Percentiles rank a stretch among this genome's conserved stretches.
Conservation (phyloP, 2,797 vertebrate genomes). For the Heliangelus exortis region DNA sequence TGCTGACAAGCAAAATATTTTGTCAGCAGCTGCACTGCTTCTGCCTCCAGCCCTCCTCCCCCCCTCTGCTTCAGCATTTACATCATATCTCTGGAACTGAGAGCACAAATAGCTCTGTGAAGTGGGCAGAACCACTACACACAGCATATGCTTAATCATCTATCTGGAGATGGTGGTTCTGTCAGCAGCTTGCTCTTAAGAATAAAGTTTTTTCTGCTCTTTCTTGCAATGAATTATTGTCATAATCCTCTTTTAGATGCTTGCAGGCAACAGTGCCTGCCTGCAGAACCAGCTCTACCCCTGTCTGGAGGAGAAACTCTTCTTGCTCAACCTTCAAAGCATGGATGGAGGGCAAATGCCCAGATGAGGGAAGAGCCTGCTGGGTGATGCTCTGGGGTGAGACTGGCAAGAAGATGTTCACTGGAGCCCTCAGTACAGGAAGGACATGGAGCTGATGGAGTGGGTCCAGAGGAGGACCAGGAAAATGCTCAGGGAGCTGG, state of each 20-base stretch:
- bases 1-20: conserved; percentile 15
- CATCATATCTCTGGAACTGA: neutral
- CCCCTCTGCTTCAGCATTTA: neutral
- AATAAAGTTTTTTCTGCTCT: neutral
- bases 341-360: neutral
- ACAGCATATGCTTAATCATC: neutral
- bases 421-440: too few relatives aligned
- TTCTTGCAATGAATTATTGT: neutral
- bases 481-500: too few relatives aligned
- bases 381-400: neutral
- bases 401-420: neutral
- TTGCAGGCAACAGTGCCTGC: neutral
- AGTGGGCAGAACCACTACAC: neutral
- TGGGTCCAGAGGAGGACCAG: too few relatives aligned
- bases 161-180: neutral
- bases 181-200: neutral
- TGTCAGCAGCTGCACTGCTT: neutral
- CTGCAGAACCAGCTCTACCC: neutral
- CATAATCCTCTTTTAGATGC: neutral
- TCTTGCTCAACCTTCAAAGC: neutral
- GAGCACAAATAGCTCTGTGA: neutral
- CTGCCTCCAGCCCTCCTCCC: neutral
- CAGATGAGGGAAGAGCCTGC: neutral
- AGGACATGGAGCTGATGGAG: too few relatives aligned
- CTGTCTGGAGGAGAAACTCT: neutral